Conservation (phyloP, 1,140 invertebrate species). For the Olivierus martensii region DNA sequence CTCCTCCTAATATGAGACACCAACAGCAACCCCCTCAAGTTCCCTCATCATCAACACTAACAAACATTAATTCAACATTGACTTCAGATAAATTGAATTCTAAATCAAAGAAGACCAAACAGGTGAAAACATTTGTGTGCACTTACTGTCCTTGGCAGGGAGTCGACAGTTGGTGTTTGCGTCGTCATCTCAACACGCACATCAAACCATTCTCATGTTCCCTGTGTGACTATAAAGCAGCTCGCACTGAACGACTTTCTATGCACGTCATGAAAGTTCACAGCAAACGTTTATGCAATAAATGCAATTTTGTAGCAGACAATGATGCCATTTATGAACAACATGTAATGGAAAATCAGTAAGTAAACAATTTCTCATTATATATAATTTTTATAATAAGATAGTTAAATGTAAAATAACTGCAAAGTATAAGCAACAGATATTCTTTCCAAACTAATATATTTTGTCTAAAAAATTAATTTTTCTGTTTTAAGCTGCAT, state of each 20-base stretch:
- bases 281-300: conserved; percentile 72
- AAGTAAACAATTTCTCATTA: no score
- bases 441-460: no score
- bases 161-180: conserved; percentile 82
- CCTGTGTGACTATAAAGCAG: conserved; percentile 81
- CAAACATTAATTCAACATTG: not conserved
- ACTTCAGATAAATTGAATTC: not conserved
- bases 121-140: conserved; percentile 52
- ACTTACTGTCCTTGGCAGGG: conserved; percentile 80
- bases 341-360: no score
- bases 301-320: conserved; percentile 70
- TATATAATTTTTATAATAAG: no score
- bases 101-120: not conserved
- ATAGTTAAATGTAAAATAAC: no score
- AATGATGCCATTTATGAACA: conserved; percentile 29
- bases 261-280: conserved; percentile 82
- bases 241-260: conserved; percentile 67
- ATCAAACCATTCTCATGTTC: conserved; percentile 77
- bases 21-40: no score
- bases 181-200: conserved; percentile 80
- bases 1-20: no score
- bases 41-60: not conserved
- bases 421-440: no score
- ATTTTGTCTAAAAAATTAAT: no score
- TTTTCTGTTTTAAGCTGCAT: no score